phyloP scores from a whole-genome alignment of 2,113 vertebrate species.

The Pteropus alecto region DNA sequence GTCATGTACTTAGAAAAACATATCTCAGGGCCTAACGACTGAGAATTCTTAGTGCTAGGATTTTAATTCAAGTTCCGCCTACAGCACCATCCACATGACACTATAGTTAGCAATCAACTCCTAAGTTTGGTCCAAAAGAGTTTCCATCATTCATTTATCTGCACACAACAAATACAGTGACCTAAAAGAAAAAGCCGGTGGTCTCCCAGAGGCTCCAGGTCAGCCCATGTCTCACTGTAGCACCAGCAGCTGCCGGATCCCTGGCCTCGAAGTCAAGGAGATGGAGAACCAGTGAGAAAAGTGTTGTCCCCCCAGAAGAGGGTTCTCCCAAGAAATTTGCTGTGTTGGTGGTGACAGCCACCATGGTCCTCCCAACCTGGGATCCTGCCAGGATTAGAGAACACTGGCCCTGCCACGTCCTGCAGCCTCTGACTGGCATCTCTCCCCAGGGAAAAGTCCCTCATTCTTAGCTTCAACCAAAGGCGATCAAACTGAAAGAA shows the following conservation, averaged over 20 bases:
- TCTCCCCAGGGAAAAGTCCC: background rate
- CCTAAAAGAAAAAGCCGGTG: background rate
- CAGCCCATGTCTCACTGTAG: rapidly evolving
- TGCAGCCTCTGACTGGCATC: background rate
- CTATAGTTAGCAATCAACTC: background rate
- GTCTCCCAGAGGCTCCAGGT: background rate
- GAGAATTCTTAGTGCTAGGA: background rate
- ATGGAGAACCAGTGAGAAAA: background rate
- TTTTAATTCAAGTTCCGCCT: background rate
- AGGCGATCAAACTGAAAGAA: background rate
- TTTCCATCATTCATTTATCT: background rate
- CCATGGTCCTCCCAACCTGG: background rate
- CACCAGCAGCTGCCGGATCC: background rate
- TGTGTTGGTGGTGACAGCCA: background rate
- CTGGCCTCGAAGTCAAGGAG: background rate
- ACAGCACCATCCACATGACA: background rate
- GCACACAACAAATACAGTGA: background rate
- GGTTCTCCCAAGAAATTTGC: background rate
- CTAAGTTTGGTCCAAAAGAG: background rate
- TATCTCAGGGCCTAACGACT: background rate
- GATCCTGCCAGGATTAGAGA: background rate
- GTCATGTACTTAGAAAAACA: background rate
- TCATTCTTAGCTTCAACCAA: background rate
- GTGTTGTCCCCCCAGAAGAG: too few species aligned
- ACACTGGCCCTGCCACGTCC: background rate